A percentile compares a stretch with the other conserved stretches of the same genome.
These are phyloP conservation scores for Larimichthys crocea DNA, from an alignment of 2,113 vertebrate species.

Conservation along the genomic window DNA sequence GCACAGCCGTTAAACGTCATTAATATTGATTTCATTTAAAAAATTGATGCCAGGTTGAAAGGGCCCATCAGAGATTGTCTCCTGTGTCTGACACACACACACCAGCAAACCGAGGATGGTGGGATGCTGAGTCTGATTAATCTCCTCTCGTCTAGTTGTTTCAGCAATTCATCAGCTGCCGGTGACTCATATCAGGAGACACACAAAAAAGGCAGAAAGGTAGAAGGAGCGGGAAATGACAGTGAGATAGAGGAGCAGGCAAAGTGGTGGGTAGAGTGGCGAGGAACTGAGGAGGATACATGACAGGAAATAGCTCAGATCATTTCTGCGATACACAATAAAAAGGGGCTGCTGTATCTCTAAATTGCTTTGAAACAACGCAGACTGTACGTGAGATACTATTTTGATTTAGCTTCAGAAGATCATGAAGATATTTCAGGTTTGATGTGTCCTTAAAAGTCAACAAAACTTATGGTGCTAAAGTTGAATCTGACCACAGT, in stretches of 20 bases:
- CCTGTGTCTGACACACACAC: conserved; percentile 32
- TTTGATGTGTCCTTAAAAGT: background rate
- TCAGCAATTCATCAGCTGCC: conserved; percentile 54
- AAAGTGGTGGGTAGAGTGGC: background rate
- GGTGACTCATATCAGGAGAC: conserved; percentile 55
- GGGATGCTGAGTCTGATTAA: conserved; percentile 61
- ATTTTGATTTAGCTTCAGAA: background rate
- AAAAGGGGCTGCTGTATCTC: conserved; percentile 1
- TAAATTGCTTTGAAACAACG: conserved; percentile 14
- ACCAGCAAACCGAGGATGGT: conserved; percentile 28
- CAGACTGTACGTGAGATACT: background rate
- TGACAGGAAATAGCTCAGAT: conserved; percentile 21
- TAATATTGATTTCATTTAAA: conserved; percentile 71
- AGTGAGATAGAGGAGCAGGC: background rate
- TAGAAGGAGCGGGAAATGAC: conserved; percentile 26
- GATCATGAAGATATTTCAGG: background rate
- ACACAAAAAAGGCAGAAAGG: conserved; percentile 22
- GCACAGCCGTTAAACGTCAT: conserved; percentile 55
- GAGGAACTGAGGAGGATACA: background rate
- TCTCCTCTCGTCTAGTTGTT: conserved; percentile 61
- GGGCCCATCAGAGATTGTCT: conserved; percentile 37
- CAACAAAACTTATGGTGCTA: conserved; percentile 3
- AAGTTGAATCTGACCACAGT: conserved; percentile 10
- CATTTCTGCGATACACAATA: conserved; percentile 11
- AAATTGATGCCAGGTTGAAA: conserved; percentile 65